Evolutionary conservation across 1,140 invertebrate genomes (phyloP).

Genomic region (Mya arenaria): DNA sequence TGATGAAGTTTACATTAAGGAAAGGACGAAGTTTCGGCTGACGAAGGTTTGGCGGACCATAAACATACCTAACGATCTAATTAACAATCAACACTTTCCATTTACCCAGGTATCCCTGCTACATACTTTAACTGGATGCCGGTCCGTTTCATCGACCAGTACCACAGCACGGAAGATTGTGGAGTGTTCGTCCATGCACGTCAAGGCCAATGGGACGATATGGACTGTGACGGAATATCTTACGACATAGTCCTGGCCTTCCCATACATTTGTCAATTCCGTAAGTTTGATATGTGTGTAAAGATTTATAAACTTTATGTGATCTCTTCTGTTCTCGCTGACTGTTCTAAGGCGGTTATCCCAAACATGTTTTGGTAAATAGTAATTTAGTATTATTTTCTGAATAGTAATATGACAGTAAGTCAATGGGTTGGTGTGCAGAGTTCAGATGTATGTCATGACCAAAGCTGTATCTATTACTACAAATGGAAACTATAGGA

Average conservation of each 20-base stretch:
- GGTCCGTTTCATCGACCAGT: not conserved
- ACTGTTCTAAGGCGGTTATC: too few relatives aligned
- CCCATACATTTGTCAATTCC: slow-evolving; percentile 36
- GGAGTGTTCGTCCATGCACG: not conserved
- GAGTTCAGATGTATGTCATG: too few relatives aligned
- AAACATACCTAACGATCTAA: not conserved
- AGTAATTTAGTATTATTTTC: too few relatives aligned
- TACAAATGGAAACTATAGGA: too few relatives aligned
- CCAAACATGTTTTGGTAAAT: too few relatives aligned
- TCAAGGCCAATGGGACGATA: slow-evolving; percentile 23
- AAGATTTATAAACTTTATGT: not conserved
- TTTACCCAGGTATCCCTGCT: not conserved
- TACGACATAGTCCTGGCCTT: not conserved
- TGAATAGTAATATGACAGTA: too few relatives aligned
- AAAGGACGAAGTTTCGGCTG: too few relatives aligned
- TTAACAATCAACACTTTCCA: not conserved
- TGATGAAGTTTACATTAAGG: not conserved
- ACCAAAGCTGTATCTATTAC: too few relatives aligned
- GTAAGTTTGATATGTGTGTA: not conserved
- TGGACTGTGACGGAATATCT: not conserved
- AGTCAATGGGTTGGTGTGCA: too few relatives aligned
- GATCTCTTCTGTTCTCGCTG: too few relatives aligned
- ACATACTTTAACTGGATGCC: slow-evolving; percentile 29
- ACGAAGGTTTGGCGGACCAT: not conserved
- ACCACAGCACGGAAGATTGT: slow-evolving; percentile 28